Evolutionary conservation across 1,140 invertebrate genomes (phyloP), one percentile per base, ranked within the genome.

Genomic region (Drosophila ficusphila): DNA sequence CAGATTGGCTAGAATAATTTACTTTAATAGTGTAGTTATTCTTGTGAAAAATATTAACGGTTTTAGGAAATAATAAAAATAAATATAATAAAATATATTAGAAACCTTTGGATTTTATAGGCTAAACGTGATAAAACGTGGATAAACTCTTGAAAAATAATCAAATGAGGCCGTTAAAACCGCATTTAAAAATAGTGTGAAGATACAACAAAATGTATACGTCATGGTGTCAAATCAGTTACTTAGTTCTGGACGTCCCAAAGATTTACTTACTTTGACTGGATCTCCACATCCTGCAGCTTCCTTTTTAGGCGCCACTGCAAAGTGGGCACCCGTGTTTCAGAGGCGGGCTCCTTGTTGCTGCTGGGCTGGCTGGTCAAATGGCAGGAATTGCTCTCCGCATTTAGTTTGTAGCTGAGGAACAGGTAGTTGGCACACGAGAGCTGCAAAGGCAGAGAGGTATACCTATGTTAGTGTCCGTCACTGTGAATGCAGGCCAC

Each of bases 201-300:
- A n/a, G 2, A 21, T 21, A 21, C 21, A n/a, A 3, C 11, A n/a
- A 0, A 4, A 4, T n/a, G 9, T 38, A 38, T 19, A 19, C 38
- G 3, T n/a, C 8, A 9, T 39, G 14, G 34, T 3, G 34, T 38
- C 34, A 3, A 7, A 39, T 18, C 14, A 18, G 14, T 9, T 11
- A 1, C 14, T 36, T n/a, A 5, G 1, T n/a, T 9, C 0, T 4
- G n/a, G 14, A 16, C 3, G 1, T 5, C 21, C 4, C 16, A 1
- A 16, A 16, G 6, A 9, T 1, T 33, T 19, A 64, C 92, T 92
- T 93, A 97, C 96, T 97, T 98, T 44, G 97, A 96, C 92, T 98
- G 97, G 48, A 99, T 94, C 94, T 98, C 97, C 7, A 99, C 97
- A 93, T 98, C 97, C 92, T 98, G 96, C 72, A 99, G 92, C 39